Conservation (phyloP, 2,113 vertebrate genomes). For the Pogonocichla stellata region DNA sequence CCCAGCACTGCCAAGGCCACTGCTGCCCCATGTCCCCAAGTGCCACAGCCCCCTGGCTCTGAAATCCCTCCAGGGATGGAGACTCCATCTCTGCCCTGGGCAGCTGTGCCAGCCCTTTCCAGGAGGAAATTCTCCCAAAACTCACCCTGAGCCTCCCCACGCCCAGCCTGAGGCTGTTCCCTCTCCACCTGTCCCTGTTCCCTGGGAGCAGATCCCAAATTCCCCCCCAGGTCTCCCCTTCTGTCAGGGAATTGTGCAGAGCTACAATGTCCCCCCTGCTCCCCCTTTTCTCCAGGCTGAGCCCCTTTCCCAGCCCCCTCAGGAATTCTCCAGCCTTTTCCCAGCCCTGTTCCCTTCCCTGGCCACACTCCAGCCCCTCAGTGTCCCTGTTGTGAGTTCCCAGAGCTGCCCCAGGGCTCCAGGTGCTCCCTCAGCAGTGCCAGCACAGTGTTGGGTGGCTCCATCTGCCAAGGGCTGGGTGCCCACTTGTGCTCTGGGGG, state of each 20-base stretch:
- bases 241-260: background rate
- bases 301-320: background rate
- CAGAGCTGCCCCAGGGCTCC: background rate
- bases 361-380: accelerated
- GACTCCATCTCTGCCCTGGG: background rate
- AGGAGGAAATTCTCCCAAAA: background rate
- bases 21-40: background rate
- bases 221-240: no score
- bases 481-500: background rate
- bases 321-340: background rate
- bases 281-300: background rate
- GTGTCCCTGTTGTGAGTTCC: accelerated
- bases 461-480: background rate
- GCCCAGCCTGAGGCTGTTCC: background rate
- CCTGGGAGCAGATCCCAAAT: no score
- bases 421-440: background rate
- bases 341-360: background rate
- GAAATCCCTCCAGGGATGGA: background rate
- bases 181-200: background rate
- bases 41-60: background rate
- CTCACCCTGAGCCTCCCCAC: accelerated
- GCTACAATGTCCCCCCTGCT: background rate
- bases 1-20: background rate
- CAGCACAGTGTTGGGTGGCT: background rate
- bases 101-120: background rate